Conservation (phyloP, 1,140 invertebrate species). For the Panagrolaimus sp. region DNA sequence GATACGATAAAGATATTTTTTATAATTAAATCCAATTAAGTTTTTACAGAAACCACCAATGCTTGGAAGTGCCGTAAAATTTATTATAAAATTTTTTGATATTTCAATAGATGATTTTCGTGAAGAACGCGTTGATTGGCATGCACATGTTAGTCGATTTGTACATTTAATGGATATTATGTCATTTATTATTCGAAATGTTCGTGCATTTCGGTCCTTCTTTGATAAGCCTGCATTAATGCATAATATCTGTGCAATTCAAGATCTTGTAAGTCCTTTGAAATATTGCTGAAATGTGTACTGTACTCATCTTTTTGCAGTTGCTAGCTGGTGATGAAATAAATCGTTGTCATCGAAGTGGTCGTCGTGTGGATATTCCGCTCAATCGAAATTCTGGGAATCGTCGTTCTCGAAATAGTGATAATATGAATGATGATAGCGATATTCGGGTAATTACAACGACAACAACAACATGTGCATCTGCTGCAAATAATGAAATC, state of each 20-base stretch:
- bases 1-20: too few relatives aligned
- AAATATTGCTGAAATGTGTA: too few relatives aligned
- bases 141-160: neutral
- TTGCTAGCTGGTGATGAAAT: too few relatives aligned
- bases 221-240: neutral
- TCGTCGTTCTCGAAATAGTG: too few relatives aligned
- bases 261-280: neutral
- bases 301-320: too few relatives aligned
- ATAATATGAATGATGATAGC: neutral
- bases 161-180: constrained; percentile 5
- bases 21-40: too few relatives aligned
- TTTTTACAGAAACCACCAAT: neutral
- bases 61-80: neutral
- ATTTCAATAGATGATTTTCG: neutral
- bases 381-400: too few relatives aligned
- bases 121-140: neutral
- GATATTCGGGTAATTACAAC: neutral
- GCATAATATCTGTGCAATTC: neutral
- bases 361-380: too few relatives aligned
- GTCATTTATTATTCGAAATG: neutral
- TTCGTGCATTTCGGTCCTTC: neutral
- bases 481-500: neutral
- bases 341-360: too few relatives aligned
- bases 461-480: neutral
- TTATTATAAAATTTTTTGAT: neutral